Evolutionary conservation across 2,888 invertebrate species (phyloP).

Genomic region (Scotopteryx bipunctaria): DNA sequence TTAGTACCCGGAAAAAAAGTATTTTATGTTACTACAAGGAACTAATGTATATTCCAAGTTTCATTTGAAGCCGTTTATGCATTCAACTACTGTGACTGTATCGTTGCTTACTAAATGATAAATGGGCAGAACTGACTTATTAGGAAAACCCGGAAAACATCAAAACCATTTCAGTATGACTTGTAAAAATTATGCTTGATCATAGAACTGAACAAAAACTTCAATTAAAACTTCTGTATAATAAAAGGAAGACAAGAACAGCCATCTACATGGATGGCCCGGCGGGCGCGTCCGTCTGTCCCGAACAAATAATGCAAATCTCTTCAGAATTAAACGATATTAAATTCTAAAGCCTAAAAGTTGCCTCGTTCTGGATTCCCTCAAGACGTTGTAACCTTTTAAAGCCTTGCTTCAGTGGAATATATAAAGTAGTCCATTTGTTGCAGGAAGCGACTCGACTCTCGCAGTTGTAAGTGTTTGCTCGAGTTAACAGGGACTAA

Average conservation of each 20-base stretch:
- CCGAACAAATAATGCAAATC: slow-evolving; percentile 37
- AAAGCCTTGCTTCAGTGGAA: slow-evolving; percentile 20
- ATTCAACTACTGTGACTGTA: too few relatives aligned
- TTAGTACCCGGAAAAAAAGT: too few relatives aligned
- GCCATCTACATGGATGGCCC: slow-evolving; percentile 21
- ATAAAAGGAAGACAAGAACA: slow-evolving; percentile 17
- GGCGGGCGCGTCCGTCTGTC: slow-evolving; percentile 16
- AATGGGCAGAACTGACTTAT: too few relatives aligned
- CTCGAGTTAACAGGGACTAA: too few relatives aligned
- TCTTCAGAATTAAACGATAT: slow-evolving; percentile 46
- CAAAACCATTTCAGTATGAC: background rate
- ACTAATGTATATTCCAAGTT: too few relatives aligned
- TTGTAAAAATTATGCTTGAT: background rate
- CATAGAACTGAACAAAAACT: slow-evolving; percentile 17
- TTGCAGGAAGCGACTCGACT: background rate
- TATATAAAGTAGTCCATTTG: background rate
- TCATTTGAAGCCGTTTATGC: too few relatives aligned
- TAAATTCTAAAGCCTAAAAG: slow-evolving; percentile 49
- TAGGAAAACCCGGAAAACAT: too few relatives aligned
- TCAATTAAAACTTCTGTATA: slow-evolving; percentile 22
- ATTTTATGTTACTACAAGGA: too few relatives aligned
- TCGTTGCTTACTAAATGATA: too few relatives aligned
- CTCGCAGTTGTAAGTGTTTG: too few relatives aligned
- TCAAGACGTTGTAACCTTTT: slow-evolving; percentile 27
- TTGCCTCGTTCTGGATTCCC: slow-evolving; percentile 34